Evolutionary conservation across 1,140 invertebrate genomes (phyloP), one percentile per base, ranked within the genome.

Genomic region (Drosophila nigromelanica): DNA sequence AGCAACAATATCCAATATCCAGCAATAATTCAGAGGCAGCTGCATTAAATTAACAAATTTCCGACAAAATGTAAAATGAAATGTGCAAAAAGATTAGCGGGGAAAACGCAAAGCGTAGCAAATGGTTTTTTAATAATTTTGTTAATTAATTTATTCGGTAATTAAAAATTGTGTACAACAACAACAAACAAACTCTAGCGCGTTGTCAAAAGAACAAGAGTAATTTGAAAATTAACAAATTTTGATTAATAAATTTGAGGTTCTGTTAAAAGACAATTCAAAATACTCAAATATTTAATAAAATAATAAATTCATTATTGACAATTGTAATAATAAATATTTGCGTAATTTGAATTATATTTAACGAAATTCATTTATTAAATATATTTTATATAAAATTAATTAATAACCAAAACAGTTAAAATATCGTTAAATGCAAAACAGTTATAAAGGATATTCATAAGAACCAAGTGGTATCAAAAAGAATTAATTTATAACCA

Each of bases 111-210:
- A 56, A 61, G 67, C 55, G 52, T 78, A 64, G 69, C 35, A 68
- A 74, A 67, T 62, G 80, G 81, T 76, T 73, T 76, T 80, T 78
- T 68, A 56, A 68, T 73, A 74, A 80, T 59, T 70, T 80, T 80
- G 64, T 80, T 73, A 40, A 56, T 47, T 83, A 48, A 77, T 70
- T 85, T 80, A 86, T 80, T 85, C 81, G 80, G 80, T 77, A 64
- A 69, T 72, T 76, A 42, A 62, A 47, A 66, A 73, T 81, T 76
- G 78, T 80, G 73, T 77, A 69, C 33, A 69, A 69, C 58, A 64
- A 33, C 30, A 35, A 35, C 54, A 76, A 18, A 30, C 24, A 72
- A 68, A 61, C 80, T 85, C 80, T 85, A 80, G 80, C 77, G 80
- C 59, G 63, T 54, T 68, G 66, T 21, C 50, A 51, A 58, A 21